Conservation (phyloP, 1,140 invertebrate species). For the Coptotermes formosanus region DNA sequence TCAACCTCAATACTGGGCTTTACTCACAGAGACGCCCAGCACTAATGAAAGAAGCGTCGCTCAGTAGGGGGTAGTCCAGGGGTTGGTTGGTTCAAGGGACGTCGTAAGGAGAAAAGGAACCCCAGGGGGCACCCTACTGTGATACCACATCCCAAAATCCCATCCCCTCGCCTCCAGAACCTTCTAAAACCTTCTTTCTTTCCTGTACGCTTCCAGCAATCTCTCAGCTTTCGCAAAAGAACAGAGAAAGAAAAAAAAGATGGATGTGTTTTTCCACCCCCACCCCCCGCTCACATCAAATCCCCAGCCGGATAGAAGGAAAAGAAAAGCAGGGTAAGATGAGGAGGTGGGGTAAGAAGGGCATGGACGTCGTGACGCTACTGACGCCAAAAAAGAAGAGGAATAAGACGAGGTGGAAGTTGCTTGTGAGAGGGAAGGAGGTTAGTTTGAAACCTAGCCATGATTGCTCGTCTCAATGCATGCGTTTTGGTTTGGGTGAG, state of each 20-base stretch:
- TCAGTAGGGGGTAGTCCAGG: conserved; percentile 2
- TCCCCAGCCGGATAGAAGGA: conserved; percentile 15
- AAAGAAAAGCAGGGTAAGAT: neutral
- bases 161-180: conserved; percentile 12
- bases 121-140: conserved; percentile 25
- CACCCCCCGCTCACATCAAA: neutral
- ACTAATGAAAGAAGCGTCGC: conserved; percentile 14
- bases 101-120: conserved; percentile 3
- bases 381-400: conserved; percentile 5
- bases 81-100: conserved; percentile 1
- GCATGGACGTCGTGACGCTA: conserved; percentile 4
- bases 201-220: conserved; percentile 24
- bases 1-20: neutral
- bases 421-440: neutral
- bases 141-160: conserved; percentile 28
- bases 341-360: neutral
- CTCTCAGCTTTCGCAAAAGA: conserved; percentile 28
- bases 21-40: conserved; percentile 3
- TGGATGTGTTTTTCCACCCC: conserved; percentile 17
- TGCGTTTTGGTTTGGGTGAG: neutral
- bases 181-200: conserved; percentile 22
- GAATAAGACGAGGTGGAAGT: neutral
- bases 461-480: conserved; percentile 3
- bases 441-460: neutral
- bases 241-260: conserved; percentile 26